Conservation (phyloP, 2,113 vertebrate species). For the Oxygymnocypris stewartii region DNA sequence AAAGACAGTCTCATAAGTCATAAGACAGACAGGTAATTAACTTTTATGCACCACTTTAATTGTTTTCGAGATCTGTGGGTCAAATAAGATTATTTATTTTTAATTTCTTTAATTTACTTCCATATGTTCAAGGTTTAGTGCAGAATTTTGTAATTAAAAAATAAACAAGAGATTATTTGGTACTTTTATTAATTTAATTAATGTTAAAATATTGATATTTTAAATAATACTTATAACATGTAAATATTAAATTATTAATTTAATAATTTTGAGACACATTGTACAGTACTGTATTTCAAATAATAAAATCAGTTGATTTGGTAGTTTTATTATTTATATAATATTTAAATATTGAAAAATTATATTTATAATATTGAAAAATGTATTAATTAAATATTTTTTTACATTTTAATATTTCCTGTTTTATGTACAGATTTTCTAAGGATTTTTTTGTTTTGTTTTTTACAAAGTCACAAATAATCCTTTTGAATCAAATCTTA, state of each 20-base stretch:
- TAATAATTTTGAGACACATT: neutral
- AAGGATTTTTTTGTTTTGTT: neutral
- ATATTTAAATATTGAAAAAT: neutral
- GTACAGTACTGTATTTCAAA: neutral
- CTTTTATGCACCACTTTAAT: neutral
- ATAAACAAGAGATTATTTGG: conserved; percentile 3
- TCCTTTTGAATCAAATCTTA: neutral
- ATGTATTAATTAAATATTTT: neutral
- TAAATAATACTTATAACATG: neutral
- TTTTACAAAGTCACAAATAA: neutral
- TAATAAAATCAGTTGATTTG: neutral
- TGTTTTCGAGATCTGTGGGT: neutral
- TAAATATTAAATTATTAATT: neutral
- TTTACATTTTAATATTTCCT: neutral
- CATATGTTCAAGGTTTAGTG: neutral
- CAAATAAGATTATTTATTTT: neutral
- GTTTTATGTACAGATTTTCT: neutral
- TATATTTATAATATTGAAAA: neutral
- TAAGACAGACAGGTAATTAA: conserved; percentile 46
- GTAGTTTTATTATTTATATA: neutral
- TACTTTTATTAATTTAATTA: neutral
- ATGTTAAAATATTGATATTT: neutral
- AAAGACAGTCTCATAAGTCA: conserved; percentile 5
- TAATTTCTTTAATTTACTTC: neutral
- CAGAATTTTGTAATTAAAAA: neutral